Base-by-base conservation (phyloP, 2,888 invertebrate species). In the Lacanobia oleracea region DNA sequence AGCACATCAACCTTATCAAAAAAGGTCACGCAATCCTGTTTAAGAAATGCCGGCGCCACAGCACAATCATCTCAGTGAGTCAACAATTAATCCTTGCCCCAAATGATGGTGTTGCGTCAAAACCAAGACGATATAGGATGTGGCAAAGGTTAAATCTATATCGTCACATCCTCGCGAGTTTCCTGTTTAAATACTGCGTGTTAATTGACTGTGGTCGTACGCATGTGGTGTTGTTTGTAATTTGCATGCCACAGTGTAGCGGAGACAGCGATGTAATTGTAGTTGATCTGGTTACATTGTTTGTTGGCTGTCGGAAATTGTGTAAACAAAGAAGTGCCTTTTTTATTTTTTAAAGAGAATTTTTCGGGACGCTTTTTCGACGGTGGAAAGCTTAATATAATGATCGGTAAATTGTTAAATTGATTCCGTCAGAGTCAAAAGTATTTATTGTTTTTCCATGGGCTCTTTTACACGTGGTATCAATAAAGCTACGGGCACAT, bases 101-200 rank as follows among this genome's bases (percentile, higher is more conserved):
- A 85, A 91, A 89, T 92, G 86, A 89, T 81, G 80, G 69, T 64
- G 85, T 87, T 87, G 89, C 88, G 88, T 89, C 86, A 86, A 90
- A 90, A 91, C 91, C 91, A 95, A 95, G 94, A 95, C 91, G 91
- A 83, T 89, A 84, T 93, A 92, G 95, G 95, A 95, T 94, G 93
- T 93, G 92, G 77, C 91, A 93, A 92, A 95, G 95, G 95, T 95
- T 95, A 95, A 95, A 95, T 94, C 94, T 84, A 95, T 95, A 94
- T 92, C 91, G 91, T 89, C 92, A 94, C 92, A 94, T 95, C 95
- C 95, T 95, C 93, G 92, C 92, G 81, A 87, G 90, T 91, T 95
- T 95, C 95, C 95, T 94, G 92, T 88, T 95, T 95, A 94, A 92
- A 88, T 85, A 82, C 81, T 79, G 82, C 70, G 89, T 85, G 92